Evolutionary conservation across 2,113 vertebrate species (phyloP).

Genomic region (Ammodytes marinus): DNA sequence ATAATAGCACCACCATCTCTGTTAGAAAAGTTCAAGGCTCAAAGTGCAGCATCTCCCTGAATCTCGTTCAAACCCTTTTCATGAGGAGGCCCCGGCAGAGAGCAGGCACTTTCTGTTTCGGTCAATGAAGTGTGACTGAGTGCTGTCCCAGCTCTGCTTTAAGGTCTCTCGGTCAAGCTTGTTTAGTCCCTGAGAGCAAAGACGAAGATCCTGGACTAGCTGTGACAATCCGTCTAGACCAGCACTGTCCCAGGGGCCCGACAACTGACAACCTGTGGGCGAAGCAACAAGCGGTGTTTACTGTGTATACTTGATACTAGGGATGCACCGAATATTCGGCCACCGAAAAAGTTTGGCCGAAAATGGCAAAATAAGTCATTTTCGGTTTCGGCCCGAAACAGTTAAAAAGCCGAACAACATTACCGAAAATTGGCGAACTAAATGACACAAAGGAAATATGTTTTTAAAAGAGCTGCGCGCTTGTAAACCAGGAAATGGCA

Average conservation of each 20-base stretch:
- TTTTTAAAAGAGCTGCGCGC: too few species aligned
- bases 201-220: constrained; percentile 79
- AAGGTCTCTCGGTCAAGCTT: constrained; percentile 78
- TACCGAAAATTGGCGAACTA: too few species aligned
- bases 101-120: constrained; percentile 74
- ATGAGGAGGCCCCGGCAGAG: constrained; percentile 35
- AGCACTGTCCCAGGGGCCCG: constrained; percentile 69
- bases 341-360: too few species aligned
- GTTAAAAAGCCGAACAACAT: too few species aligned
- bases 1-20: not conserved
- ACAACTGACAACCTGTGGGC: constrained; percentile 83
- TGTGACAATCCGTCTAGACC: constrained; percentile 61
- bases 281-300: not conserved
- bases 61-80: not conserved
- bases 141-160: constrained; percentile 57
- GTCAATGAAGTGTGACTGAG: constrained; percentile 52
- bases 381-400: too few species aligned
- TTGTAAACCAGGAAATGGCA: too few species aligned
- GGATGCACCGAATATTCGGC: too few species aligned
- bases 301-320: not conserved
- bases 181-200: constrained; percentile 83
- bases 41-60: not conserved
- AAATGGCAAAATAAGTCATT: too few species aligned
- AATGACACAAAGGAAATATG: too few species aligned
- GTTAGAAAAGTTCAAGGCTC: too few species aligned